Evolutionary conservation across 2,888 invertebrate genomes (phyloP).

Genomic region (Hedychridium roseum): DNA sequence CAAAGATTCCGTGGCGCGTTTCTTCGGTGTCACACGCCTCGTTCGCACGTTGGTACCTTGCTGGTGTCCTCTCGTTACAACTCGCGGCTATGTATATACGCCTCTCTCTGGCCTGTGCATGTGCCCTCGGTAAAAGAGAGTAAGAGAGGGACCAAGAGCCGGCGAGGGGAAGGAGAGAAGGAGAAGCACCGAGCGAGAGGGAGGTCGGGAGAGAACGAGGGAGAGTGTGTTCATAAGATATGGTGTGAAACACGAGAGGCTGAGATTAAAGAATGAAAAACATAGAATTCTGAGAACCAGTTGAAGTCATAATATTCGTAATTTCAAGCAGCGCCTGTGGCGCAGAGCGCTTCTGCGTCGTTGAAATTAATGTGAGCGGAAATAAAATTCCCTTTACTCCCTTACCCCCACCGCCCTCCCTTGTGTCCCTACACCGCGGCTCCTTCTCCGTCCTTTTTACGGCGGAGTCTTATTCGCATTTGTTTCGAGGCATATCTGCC

Average conservation of each 20-base stretch:
- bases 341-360: conserved; percentile 41
- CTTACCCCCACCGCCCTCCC: conserved; percentile 25
- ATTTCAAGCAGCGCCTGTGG: conserved; percentile 53
- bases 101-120: conserved; percentile 3
- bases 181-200: conserved; percentile 5
- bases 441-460: conserved; percentile 24
- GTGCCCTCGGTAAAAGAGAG: no score
- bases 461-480: no score
- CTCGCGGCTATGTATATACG: no score
- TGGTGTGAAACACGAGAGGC: conserved; percentile 61
- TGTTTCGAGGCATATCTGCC: no score
- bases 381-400: conserved; percentile 44
- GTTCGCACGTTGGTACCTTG: no score
- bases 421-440: conserved; percentile 22
- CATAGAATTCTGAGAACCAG: conserved; percentile 62
- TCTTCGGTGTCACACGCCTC: no score
- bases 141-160: no score
- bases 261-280: conserved; percentile 64
- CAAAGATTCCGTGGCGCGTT: no score
- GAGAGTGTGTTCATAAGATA: conserved; percentile 45
- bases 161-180: conserved; percentile 6
- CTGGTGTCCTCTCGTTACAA: no score
- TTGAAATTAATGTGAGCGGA: conserved; percentile 49
- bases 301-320: conserved; percentile 63
- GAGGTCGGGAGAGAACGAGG: conserved; percentile 18